These are phyloP conservation scores for Trematomus bernacchii DNA, from an alignment of 2,797 vertebrate genomes.

Conservation along the genomic window DNA sequence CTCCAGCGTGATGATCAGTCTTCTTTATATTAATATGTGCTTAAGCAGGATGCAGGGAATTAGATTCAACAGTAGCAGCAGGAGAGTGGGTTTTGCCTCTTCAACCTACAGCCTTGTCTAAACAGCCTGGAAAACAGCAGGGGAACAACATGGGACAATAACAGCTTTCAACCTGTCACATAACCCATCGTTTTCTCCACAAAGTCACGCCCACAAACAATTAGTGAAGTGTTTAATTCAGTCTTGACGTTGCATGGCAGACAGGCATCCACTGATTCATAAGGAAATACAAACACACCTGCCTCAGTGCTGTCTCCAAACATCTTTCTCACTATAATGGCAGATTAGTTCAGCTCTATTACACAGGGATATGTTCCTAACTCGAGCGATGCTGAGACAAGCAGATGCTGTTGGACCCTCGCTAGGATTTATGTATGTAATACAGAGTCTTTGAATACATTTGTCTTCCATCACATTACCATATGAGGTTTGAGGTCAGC, in stretches of 20 bases:
- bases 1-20: slow-evolving; percentile 36
- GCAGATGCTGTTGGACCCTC: slow-evolving; percentile 27
- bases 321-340: slow-evolving; percentile 12
- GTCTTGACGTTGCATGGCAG: slow-evolving; percentile 7
- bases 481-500: slow-evolving; percentile 4
- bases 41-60: slow-evolving; percentile 25
- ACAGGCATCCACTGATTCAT: slow-evolving; percentile 24
- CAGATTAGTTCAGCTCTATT: slow-evolving; percentile 37
- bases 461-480: slow-evolving; percentile 20
- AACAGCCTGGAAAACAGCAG: slow-evolving; percentile 39
- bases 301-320: slow-evolving; percentile 7
- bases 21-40: slow-evolving; percentile 52
- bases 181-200: slow-evolving; percentile 31
- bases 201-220: slow-evolving; percentile 29
- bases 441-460: slow-evolving; percentile 30
- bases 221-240: slow-evolving; percentile 33
- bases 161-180: slow-evolving; percentile 48
- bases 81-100: slow-evolving; percentile 32
- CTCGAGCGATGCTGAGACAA: slow-evolving; percentile 16
- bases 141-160: slow-evolving; percentile 31
- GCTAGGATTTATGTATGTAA: slow-evolving; percentile 5
- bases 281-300: slow-evolving; percentile 33
- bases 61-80: slow-evolving; percentile 34
- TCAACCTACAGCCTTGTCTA: slow-evolving; percentile 22
- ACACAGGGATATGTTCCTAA: slow-evolving; percentile 6